Base-by-base conservation (phyloP, 2,888 invertebrate genomes). In the Actias luna region DNA sequence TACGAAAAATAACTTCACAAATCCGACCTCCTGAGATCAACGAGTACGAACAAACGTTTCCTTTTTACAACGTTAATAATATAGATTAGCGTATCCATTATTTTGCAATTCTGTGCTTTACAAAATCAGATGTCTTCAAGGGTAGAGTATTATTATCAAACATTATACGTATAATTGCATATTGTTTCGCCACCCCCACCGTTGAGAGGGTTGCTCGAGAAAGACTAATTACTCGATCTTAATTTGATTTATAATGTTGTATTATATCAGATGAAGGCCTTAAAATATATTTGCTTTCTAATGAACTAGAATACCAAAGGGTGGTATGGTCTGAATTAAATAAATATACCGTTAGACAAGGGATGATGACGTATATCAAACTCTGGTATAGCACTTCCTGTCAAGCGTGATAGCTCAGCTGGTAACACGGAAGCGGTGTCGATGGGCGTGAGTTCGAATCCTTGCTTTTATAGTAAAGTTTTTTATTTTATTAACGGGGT, bases 101-200 rank as follows among this genome's bases (percentile, higher is more conserved):
- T 62, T 64, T 59, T 22, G 5, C 12, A 12, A 35, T 25, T 64
- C 64, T 5, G 5, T 0, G 16, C 33, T 36, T 61, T 66, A 61
- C 61, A 61, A 68, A 67, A 68, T 67, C 69, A 69, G 65, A 66
- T 67, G 66, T 67, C 66, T 61, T 65, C 57, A 61, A 61, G 60
- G 66, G 64, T 63, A 62, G 66, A 61, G 66, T 65, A 72, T 67
- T 69, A 68, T 67, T 70, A 68, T 68, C 59, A 61, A 62, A 65
- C 65, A 70, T 71, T 67, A 69, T 46, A 64, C 65, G 65, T 64
- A 64, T 71, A 71, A 73, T 71, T 69, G 68, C 66, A 71, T 69
- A 71, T 70, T 70, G 67, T 73, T 66, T 67, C 61, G 57, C 61
- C 57, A 42, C 61, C 61, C 57, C 46, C 57, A 36, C 39, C 25